A percentile compares a stretch with the other conserved stretches of the same genome.
These are phyloP conservation scores for Stenodera caucasica DNA, from an alignment of 2,888 invertebrate genomes.

Conservation along the genomic window DNA sequence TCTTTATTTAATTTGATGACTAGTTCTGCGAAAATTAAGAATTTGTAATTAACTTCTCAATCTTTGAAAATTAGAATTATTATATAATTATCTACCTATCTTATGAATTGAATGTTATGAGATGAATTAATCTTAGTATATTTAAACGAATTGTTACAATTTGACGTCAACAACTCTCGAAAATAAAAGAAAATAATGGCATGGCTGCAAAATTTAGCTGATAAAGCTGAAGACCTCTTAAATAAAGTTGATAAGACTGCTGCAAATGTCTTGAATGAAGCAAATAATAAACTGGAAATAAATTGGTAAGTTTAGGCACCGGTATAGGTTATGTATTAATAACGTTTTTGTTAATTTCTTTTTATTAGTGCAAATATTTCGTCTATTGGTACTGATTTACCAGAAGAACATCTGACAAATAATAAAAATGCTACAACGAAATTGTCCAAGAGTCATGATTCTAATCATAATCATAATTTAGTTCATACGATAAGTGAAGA, in stretches of 20 bases:
- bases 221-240: constrained; percentile 71
- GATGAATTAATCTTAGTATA: too few relatives aligned
- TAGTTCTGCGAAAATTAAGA: too few relatives aligned
- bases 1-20: too few relatives aligned
- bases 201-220: constrained; percentile 72
- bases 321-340: too few relatives aligned
- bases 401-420: background rate
- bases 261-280: constrained; percentile 61
- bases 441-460: background rate
- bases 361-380: background rate
- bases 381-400: background rate
- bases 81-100: too few relatives aligned
- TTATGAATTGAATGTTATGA: too few relatives aligned
- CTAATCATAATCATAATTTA: too few relatives aligned
- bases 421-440: background rate
- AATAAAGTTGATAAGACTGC: constrained; percentile 76
- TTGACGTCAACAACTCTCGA: background rate
- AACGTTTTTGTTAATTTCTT: background rate
- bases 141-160: background rate
- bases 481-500: background rate
- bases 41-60: too few relatives aligned
- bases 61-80: too few relatives aligned
- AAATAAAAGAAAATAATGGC: constrained; percentile 59
- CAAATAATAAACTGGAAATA: constrained; percentile 15
- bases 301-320: constrained; percentile 4